Base-by-base conservation (phyloP, 2,888 invertebrate genomes). In the Stenichneumon culpator region DNA sequence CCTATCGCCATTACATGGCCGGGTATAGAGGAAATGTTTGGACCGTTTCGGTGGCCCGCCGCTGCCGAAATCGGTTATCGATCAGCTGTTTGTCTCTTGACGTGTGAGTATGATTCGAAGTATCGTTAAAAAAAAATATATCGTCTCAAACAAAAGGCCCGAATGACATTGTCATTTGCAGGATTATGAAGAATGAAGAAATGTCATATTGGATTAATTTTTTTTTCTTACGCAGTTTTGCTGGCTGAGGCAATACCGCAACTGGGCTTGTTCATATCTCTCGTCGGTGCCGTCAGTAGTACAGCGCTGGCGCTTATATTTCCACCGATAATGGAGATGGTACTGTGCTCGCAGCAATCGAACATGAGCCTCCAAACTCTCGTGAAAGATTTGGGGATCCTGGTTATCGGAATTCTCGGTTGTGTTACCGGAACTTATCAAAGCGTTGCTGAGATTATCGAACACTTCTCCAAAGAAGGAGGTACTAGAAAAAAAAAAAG, bases 1-100 rank as follows among this genome's bases (percentile, higher is more conserved):
- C 98, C 99, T 0, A 96, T 99, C 65, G 97, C 97, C 79, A 97
- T 99, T 83, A 96, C 98, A 90, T 98, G 98, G 97, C 98, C 99
- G 0, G 93, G 94, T 47, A 94, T 97, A 39, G 93, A 94, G 77
- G 93, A 94, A 73, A 94, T 95, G 88, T 95, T 95, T 69, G 96
- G 95, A 6, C 94, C 95, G 50, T 95, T 95, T 86, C 95, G 95
- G 68, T 95, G 95, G 89, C 96, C 96, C 0, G 94, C 96, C 0
- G 89, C 95, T 39, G 95, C 95, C 22, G 98, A 98, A 93, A 95
- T 97, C 32, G 90, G 95, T 5, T 97, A 97, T 91, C 95, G 98
- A 81, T 95, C 96, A 0, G 84, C 95, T 0, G 94, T 98, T 82
- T 98, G 98, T 3, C 86, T 97, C 3, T 78, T 98, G 0, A 98